Evolutionary conservation across 2,113 vertebrate genomes (phyloP).

Genomic region (Apeltes quadracus): DNA sequence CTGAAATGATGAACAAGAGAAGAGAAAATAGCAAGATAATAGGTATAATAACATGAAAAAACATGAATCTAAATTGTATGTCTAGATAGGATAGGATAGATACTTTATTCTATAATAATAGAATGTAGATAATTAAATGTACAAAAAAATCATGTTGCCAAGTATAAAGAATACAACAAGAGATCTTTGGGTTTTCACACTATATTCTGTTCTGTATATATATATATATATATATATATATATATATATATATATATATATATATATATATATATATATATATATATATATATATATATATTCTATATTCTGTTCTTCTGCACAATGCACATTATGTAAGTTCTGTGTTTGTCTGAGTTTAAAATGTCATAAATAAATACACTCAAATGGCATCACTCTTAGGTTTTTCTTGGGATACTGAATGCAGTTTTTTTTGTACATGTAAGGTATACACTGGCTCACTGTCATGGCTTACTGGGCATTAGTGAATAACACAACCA

Average conservation of each 20-base stretch:
- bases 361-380: conserved; percentile 6
- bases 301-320: no score
- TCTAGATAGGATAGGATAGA: no score
- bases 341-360: conserved; percentile 20
- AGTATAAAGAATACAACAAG: not conserved
- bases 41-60: not conserved
- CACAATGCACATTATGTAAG: not conserved
- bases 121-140: no score
- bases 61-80: not conserved
- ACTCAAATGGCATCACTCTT: not conserved
- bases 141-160: not conserved
- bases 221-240: no score
- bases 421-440: not conserved
- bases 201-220: conserved; percentile 24
- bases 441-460: not conserved
- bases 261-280: no score
- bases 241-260: no score
- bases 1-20: not conserved
- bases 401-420: not conserved
- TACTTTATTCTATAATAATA: no score
- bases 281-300: no score
- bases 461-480: not conserved
- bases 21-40: not conserved
- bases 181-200: not conserved
- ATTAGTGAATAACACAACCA: not conserved